Percentiles rank a stretch among this genome's conserved stretches.
Conservation (phyloP, 2,888 invertebrate species). For the Ephialtes manifestator region DNA sequence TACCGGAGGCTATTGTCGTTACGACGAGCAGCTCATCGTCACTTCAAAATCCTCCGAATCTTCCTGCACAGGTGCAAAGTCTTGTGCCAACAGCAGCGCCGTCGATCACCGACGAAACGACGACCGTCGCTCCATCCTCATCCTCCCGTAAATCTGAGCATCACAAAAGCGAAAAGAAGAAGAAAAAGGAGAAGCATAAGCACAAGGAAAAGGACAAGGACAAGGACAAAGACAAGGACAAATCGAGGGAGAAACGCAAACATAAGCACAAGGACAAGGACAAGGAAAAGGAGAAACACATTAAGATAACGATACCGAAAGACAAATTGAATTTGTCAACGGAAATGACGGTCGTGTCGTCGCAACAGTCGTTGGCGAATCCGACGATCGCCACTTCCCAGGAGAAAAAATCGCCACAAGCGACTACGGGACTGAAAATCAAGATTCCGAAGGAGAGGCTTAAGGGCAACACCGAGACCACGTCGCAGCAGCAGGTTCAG, state of each 20-base stretch:
- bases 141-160: conserved; percentile 79
- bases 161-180: conserved; percentile 90
- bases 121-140: conserved; percentile 36
- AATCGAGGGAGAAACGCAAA: conserved; percentile 90
- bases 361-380: conserved; percentile 19
- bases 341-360: conserved; percentile 75
- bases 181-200: conserved; percentile 93
- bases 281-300: conserved; percentile 90
- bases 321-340: conserved; percentile 86
- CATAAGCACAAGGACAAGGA: conserved; percentile 90
- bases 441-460: conserved; percentile 93
- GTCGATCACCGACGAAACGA: conserved; percentile 44
- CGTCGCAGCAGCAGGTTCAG: conserved; percentile 75
- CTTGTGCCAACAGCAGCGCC: conserved; percentile 13
- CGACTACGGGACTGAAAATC: conserved; percentile 89
- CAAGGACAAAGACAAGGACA: conserved; percentile 73
- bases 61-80: conserved; percentile 12
- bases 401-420: conserved; percentile 79
- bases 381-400: conserved; percentile 55
- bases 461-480: conserved; percentile 85
- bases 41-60: background rate
- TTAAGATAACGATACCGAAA: conserved; percentile 89
- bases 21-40: conserved; percentile 46
- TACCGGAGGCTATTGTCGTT: conserved; percentile 69
- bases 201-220: conserved; percentile 92